Conservation (phyloP, 2,888 invertebrate species). For the Crossocerus cetratus region DNA sequence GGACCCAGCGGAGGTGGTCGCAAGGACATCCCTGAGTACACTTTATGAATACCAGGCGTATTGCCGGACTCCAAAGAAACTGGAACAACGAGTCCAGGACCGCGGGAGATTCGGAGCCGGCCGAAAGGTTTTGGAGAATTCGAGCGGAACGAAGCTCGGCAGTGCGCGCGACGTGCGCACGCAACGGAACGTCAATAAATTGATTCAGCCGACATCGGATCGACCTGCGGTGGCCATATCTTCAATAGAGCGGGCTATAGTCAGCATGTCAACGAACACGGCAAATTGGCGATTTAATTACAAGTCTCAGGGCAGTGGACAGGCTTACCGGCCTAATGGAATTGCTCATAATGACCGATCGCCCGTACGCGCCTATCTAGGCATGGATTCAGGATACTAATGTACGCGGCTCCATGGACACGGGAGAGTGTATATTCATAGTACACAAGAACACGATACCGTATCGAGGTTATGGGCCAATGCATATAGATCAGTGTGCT, state of each 20-base stretch:
- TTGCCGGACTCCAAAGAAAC: too few species aligned
- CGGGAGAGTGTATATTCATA: too few species aligned
- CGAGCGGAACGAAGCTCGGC: too few species aligned
- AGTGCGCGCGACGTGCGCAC: too few species aligned
- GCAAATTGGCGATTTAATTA: constrained; percentile 59
- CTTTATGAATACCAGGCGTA: too few species aligned
- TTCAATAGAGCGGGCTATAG: constrained; percentile 49
- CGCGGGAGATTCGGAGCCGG: too few species aligned
- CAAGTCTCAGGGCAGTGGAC: constrained; percentile 45
- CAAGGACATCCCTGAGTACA: too few species aligned
- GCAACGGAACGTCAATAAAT: too few species aligned
- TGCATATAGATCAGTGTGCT: constrained; percentile 13
- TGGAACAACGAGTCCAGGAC: too few species aligned
- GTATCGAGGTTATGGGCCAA: constrained; percentile 13
- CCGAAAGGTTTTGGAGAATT: too few species aligned
- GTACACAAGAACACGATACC: constrained; percentile 6
- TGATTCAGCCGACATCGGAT: too few species aligned
- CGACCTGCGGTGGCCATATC: constrained; percentile 15
- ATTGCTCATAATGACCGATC: constrained; percentile 56
- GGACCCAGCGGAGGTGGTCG: too few species aligned
- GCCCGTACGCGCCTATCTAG: constrained; percentile 32
- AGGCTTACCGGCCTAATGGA: constrained; percentile 46
- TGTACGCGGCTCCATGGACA: background rate
- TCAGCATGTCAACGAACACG: constrained; percentile 44
- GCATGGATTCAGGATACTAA: constrained; percentile 22